Evolutionary conservation across 2,113 vertebrate genomes (phyloP).

Genomic region (Ameiurus melas): DNA sequence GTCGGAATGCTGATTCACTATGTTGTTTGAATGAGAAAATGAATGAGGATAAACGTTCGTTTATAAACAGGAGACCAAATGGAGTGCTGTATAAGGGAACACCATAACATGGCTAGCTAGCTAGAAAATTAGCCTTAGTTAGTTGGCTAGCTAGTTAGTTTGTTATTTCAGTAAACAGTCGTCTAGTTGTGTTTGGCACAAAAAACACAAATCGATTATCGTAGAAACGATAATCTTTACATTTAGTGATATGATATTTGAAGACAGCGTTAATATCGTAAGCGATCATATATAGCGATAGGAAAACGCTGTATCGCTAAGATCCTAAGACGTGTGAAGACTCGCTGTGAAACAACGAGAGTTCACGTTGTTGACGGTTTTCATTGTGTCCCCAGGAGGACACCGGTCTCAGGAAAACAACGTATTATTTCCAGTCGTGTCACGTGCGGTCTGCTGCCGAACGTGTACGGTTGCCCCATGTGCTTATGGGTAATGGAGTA

Average conservation of each 20-base stretch:
- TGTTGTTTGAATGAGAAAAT: slow-evolving; percentile 8
- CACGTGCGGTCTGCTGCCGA: neutral
- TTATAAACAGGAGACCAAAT: neutral
- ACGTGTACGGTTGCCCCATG: neutral
- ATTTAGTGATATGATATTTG: neutral
- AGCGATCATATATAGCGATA: neutral
- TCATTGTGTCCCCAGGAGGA: neutral
- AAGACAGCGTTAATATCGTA: neutral
- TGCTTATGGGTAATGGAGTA: slow-evolving; percentile 30
- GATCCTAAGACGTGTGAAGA: neutral
- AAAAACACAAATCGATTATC: neutral
- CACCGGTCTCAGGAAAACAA: too few species aligned
- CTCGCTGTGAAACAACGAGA: neutral
- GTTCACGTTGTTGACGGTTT: neutral
- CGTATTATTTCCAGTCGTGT: neutral
- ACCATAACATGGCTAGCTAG: neutral
- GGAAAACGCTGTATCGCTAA: neutral
- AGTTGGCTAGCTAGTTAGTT: neutral
- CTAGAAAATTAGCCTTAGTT: neutral
- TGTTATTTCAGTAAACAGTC: neutral
- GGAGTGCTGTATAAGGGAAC: neutral
- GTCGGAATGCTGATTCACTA: slow-evolving; percentile 27
- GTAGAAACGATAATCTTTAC: neutral
- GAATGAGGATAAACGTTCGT: neutral
- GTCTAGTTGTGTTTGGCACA: neutral